These are phyloP conservation scores for Porites cylindrica DNA, from an alignment of 92 coral and sea anemone genomes.

Conservation along the genomic window DNA sequence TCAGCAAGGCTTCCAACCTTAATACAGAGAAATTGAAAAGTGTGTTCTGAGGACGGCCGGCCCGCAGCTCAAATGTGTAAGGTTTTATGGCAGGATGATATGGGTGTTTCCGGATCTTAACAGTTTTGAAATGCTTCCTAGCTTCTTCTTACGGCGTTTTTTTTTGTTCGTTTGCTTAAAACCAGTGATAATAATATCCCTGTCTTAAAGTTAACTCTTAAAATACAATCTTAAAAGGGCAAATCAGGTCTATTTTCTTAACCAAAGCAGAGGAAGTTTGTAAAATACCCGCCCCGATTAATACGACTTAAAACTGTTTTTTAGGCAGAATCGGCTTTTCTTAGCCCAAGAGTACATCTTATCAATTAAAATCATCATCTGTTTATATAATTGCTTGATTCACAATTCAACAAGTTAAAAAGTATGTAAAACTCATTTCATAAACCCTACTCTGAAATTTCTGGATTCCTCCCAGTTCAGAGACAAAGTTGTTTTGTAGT, in stretches of 20 bases:
- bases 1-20: neutral
- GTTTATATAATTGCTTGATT: too few species aligned
- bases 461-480: neutral
- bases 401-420: too few species aligned
- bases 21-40: neutral
- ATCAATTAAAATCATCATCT: too few species aligned
- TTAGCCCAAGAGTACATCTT: too few species aligned
- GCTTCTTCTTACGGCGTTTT: neutral
- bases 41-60: too few species aligned
- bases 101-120: neutral
- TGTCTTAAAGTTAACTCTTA: neutral
- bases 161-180: neutral
- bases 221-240: neutral
- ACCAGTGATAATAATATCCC: neutral
- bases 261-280: constrained; percentile 8
- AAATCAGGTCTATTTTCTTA: neutral
- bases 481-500: neutral
- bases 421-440: too few species aligned
- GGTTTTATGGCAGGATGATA: neutral
- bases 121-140: neutral
- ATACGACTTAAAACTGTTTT: too few species aligned
- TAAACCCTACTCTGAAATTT: neutral
- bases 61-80: neutral
- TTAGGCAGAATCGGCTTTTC: too few species aligned
- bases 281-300: neutral